Evolutionary conservation across 2,113 vertebrate species (phyloP), one percentile per base, ranked within the genome.

Genomic region (Fulmarus glacialis): DNA sequence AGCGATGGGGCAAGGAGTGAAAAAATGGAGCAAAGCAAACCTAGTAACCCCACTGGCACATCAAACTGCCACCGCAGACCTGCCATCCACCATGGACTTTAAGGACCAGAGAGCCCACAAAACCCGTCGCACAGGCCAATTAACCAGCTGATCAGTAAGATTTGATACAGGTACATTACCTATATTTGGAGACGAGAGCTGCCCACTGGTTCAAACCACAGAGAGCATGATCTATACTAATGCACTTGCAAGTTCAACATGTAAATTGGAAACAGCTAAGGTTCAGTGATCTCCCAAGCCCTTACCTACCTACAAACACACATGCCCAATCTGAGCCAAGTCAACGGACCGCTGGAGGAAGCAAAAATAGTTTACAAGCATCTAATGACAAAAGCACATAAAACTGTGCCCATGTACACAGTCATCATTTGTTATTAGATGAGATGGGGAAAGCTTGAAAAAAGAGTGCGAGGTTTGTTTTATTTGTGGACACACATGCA

Each of bases 361-460:
- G 42, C 19, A 74, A 63, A 71, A 72, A 14, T 12, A 55, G 18
- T 30, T 93, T n/a, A 75, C 30, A 79, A 84, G 17, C 34, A n/a
- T 16, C 52, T 83, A 45, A 82, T 59, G 56, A 72, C 43, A 72
- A 22, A 90, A 67, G 21, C 9, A 38, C 34, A 7, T 36, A 34
- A 90, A 92, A 45, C 12, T 13, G n/a, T 0, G 0, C 29, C 47
- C 2, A 2, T 1, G 2, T 27, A 38, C 10, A 47, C 8, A 21
- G 16, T 11, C n/a, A 40, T 12, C 10, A 26, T 8, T 48, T 93
- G 12, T 24, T 58, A 62, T 11, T 42, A 77, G 19, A 43, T 16
- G 15, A 93, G 27, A 62, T 27, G 15, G 36, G 21, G 53, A 63
- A 85, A 48, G 36, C 3, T 3, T 73, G 47, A 24, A 27, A 72